Percentiles rank a stretch among this genome's conserved stretches.
Conservation (phyloP, 2,113 vertebrate species). For the Rhinopomastus cyanomelas region DNA sequence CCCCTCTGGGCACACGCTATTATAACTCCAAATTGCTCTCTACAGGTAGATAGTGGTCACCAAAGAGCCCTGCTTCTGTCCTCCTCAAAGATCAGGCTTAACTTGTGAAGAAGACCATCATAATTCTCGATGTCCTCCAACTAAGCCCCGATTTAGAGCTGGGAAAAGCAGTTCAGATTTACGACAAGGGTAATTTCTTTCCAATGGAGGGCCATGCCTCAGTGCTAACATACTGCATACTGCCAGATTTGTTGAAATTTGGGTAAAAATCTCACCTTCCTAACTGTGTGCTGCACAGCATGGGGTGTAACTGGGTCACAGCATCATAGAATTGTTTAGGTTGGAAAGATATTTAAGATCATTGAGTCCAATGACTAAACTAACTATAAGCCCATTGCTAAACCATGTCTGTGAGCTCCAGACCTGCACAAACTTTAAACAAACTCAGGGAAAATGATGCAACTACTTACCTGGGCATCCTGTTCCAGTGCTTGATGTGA, state of each 20-base stretch:
- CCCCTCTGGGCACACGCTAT: neutral
- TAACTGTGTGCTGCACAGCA: too few species aligned
- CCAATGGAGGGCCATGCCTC: neutral
- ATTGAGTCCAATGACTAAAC: too few species aligned
- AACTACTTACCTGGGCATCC: too few species aligned
- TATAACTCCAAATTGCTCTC: neutral
- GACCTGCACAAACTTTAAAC: too few species aligned
- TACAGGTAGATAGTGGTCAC: neutral
- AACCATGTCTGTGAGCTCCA: too few species aligned
- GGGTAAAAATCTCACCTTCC: neutral
- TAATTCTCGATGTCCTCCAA: neutral
- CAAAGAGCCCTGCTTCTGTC: neutral
- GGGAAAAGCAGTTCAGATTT: neutral
- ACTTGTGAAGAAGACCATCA: neutral
- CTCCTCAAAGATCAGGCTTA: neutral
- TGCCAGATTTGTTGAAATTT: neutral
- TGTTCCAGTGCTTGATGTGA: too few species aligned
- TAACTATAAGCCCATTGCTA: too few species aligned
- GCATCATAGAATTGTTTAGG: too few species aligned
- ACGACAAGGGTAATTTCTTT: neutral
- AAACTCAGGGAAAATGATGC: too few species aligned
- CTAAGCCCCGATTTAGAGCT: fast-evolving
- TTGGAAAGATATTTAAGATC: too few species aligned
- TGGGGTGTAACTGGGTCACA: neutral
- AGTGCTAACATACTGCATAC: conserved; percentile 33